These are phyloP conservation scores for Acholoe squamosa DNA, from an alignment of 2,888 invertebrate species.

Conservation along the genomic window DNA sequence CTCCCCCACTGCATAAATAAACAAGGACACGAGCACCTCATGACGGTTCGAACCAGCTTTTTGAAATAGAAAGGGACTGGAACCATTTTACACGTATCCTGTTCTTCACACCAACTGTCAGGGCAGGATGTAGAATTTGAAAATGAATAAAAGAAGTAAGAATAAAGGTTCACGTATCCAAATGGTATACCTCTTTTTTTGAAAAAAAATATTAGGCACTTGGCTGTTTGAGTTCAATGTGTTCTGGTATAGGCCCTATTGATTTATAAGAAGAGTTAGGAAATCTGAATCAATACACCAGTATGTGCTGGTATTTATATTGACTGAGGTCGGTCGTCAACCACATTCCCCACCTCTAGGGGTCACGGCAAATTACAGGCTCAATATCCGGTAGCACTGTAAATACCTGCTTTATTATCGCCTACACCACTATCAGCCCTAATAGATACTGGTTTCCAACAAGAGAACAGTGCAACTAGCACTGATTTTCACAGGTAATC, in stretches of 20 bases:
- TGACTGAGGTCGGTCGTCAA: not conserved
- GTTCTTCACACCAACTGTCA: no score
- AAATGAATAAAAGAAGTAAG: not conserved
- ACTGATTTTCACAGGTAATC: not conserved
- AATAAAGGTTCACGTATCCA: not conserved
- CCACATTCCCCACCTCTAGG: not conserved
- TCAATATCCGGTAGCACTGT: not conserved
- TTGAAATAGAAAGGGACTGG: not conserved
- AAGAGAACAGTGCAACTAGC: not conserved
- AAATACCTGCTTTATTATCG: not conserved
- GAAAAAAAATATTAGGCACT: not conserved
- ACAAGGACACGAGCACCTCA: conserved; percentile 9
- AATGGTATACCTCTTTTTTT: not conserved
- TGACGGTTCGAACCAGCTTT: not conserved
- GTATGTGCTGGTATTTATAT: not conserved
- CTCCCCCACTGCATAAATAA: not conserved
- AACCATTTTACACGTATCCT: not conserved
- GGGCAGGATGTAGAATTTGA: not conserved
- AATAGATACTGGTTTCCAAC: not conserved
- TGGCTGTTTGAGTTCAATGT: not conserved
- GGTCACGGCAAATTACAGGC: not conserved
- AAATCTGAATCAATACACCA: not conserved
- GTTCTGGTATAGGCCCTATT: not conserved
- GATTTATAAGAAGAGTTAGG: not conserved
- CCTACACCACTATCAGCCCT: not conserved